These are phyloP conservation scores for Odontamblyopus lacepedii DNA, from an alignment of 2,797 vertebrate species.

Conservation along the genomic window DNA sequence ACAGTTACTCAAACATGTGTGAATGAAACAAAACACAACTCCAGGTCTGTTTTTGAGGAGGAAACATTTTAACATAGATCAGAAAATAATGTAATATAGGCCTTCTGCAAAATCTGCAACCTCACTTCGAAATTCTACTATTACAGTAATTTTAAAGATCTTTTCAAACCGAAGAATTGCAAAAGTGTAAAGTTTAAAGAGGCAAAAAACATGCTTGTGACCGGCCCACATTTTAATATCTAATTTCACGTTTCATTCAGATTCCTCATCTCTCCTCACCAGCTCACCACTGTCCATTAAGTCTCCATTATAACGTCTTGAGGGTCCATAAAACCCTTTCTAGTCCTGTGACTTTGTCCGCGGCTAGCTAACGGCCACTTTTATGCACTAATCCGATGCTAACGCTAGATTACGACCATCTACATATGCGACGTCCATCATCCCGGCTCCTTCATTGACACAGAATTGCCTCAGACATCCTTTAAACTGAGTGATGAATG, in stretches of 20 bases:
- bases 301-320: background rate
- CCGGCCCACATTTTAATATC: background rate
- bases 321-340: slow-evolving; percentile 5
- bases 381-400: slow-evolving; percentile 13
- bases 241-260: slow-evolving; percentile 9
- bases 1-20: no score
- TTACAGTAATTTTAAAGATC: background rate
- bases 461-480: slow-evolving; percentile 38
- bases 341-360: background rate
- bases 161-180: background rate
- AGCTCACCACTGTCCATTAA: slow-evolving; percentile 12
- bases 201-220: background rate
- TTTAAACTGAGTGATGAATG: slow-evolving; percentile 49
- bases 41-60: no score
- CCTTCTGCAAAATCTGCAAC: no score
- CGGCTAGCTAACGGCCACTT: slow-evolving; percentile 6
- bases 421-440: slow-evolving; percentile 23
- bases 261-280: background rate
- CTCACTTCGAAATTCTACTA: no score
- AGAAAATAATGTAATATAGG: no score
- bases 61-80: no score
- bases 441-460: slow-evolving; percentile 22
- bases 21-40: no score
- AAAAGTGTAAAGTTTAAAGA: background rate
- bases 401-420: slow-evolving; percentile 24